Evolutionary conservation across 2,888 invertebrate genomes (phyloP), one percentile per base, ranked within the genome.

Genomic region (Drosophila fungiperda): DNA sequence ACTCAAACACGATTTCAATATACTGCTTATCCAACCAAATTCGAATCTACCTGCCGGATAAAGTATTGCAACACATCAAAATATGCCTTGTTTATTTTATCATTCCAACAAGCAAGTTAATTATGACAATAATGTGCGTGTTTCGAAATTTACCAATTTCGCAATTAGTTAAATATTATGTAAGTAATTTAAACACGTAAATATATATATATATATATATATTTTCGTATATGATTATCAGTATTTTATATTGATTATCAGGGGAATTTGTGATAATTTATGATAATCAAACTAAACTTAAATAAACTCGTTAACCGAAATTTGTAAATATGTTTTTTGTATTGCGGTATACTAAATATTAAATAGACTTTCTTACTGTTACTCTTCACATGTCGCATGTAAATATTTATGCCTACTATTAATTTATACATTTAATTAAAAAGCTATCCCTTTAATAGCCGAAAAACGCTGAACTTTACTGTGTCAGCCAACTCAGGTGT

Each of bases 371-470:
- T 38, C 17, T 8, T 8, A 17, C 15, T 36, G 35, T 12, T 49
- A n/a, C n/a, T 32, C 54, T 11, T 38, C 26, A 29, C 20, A 29
- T 50, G 20, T 17, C 33, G 36, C 50, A 45, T 55, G 40, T 68
- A 62, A 61, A 48, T 38, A 59, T 74, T 75, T 70, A 62, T 75
- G 53, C 48, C 23, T 38, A 65, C 66, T 77, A 58, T 36, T n/a
- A 26, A 23, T 36, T n/a, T 20, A 23, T 40, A 52, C 35, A 64
- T 77, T 78, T 78, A 77, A 78, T 78, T 78, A 77, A 78, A 74
- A 54, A 11, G 29, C 36, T 42, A 11, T 1, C 7, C 11, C n/a
- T 77, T 71, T 59, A 76, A 65, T 69, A 15, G 68, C 52, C 73
- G 12, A 20, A 23, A 53, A 52, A 36, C 60, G 42, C 36, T 33